Conservation (phyloP, 2,888 invertebrate genomes). For the Drosophila buzzatii region DNA sequence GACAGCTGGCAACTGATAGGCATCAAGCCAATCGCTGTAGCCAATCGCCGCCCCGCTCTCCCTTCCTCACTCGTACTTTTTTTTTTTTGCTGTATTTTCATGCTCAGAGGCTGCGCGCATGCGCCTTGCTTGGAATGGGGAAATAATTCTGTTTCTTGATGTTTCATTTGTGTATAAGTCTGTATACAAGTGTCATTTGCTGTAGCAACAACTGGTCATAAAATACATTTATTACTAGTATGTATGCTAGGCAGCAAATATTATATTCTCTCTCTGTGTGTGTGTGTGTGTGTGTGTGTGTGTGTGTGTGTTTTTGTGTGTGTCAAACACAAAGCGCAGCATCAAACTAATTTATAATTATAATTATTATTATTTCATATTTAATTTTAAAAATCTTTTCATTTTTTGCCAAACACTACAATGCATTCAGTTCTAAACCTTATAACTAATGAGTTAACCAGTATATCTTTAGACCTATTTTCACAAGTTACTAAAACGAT, state of each 20-base stretch:
- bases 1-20: slow-evolving; percentile 5
- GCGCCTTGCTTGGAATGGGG: slow-evolving; percentile 51
- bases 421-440: too few relatives aligned
- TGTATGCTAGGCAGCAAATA: not conserved
- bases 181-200: not conserved
- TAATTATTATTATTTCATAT: too few relatives aligned
- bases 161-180: not conserved
- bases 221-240: not conserved
- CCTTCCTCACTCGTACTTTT: not conserved
- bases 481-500: too few relatives aligned
- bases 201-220: not conserved
- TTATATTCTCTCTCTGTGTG: too few relatives aligned
- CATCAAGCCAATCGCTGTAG: slow-evolving; percentile 22
- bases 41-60: slow-evolving; percentile 30
- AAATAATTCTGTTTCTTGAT: slow-evolving; percentile 28
- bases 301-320: not conserved
- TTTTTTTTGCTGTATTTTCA: not conserved
- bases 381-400: too few relatives aligned
- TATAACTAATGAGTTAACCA: too few relatives aligned
- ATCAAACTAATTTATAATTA: too few relatives aligned
- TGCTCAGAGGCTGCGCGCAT: slow-evolving; percentile 37
- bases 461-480: too few relatives aligned
- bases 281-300: too few relatives aligned
- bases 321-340: too few relatives aligned
- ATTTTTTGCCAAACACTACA: too few relatives aligned